Evolutionary conservation across 2,797 vertebrate species (phyloP).

Genomic region (Acrocephalus scirpaceus): DNA sequence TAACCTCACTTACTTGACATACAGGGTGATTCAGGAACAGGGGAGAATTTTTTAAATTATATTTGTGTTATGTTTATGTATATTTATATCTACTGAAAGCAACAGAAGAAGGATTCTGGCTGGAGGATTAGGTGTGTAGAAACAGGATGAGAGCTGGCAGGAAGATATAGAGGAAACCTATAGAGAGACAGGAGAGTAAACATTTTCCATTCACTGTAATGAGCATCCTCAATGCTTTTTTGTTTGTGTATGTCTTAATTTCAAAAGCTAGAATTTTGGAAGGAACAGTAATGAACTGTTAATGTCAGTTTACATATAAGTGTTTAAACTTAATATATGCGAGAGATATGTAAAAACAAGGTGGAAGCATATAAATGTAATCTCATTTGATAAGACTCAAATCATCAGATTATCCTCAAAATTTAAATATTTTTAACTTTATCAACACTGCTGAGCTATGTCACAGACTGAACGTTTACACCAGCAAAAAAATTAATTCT

Average conservation of each 20-base stretch:
- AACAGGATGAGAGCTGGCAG: background rate
- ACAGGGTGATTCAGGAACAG: background rate
- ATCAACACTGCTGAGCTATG: background rate
- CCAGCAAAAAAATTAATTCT: background rate
- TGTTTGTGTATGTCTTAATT: background rate
- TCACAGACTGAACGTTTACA: background rate
- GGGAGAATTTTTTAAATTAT: accelerated
- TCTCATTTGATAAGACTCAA: background rate
- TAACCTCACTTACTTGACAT: background rate
- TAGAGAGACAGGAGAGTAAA: background rate
- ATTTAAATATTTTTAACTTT: background rate
- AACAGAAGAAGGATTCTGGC: background rate
- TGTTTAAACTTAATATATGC: background rate
- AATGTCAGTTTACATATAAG: background rate
- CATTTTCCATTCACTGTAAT: background rate
- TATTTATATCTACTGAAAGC: background rate
- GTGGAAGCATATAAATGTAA: background rate
- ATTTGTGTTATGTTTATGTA: too few species aligned
- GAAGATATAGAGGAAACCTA: background rate
- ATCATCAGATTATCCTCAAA: background rate
- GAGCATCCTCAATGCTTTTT: background rate
- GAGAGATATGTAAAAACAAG: background rate
- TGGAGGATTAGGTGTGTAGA: background rate
- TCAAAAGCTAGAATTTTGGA: background rate
- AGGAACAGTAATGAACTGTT: background rate